Evolutionary conservation across 2,113 vertebrate genomes (phyloP).

Genomic region (Neogobius melanostomus): DNA sequence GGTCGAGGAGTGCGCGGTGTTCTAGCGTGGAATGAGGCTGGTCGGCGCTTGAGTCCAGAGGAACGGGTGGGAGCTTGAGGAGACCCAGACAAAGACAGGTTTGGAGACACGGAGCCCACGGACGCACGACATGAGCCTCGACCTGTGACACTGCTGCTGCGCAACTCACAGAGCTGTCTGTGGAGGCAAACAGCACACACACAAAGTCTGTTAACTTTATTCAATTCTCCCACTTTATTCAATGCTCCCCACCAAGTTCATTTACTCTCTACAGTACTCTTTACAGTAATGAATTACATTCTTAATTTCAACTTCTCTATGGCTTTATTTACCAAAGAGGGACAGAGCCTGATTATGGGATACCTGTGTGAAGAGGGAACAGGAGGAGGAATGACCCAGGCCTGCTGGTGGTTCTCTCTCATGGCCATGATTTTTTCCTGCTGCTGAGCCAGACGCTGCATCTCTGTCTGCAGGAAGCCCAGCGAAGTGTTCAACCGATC

Average conservation of each 20-base stretch:
- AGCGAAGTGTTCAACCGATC: constrained; percentile 91
- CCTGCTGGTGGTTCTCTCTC: constrained; percentile 87
- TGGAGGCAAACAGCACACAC: constrained; percentile 53
- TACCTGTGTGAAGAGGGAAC: constrained; percentile 89
- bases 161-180: constrained; percentile 85
- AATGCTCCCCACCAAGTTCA: neutral
- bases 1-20: constrained; percentile 90
- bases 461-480: constrained; percentile 92
- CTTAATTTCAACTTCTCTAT: too few relatives aligned
- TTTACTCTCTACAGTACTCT: neutral
- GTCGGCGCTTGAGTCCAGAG: constrained; percentile 83
- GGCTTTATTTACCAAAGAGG: neutral
- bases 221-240: neutral
- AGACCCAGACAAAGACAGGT: constrained; percentile 79
- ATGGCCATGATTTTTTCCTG: constrained; percentile 96
- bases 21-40: constrained; percentile 84
- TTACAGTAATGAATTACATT: neutral
- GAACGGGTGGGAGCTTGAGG: constrained; percentile 82
- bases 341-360: neutral
- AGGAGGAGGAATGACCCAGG: constrained; percentile 92
- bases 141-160: constrained; percentile 77
- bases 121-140: constrained; percentile 80
- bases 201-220: neutral
- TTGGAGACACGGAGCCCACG: constrained; percentile 79
- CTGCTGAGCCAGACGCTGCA: constrained; percentile 94